phyloP scores from a whole-genome alignment of 2,797 vertebrate species.

The Salarias fasciatus region DNA sequence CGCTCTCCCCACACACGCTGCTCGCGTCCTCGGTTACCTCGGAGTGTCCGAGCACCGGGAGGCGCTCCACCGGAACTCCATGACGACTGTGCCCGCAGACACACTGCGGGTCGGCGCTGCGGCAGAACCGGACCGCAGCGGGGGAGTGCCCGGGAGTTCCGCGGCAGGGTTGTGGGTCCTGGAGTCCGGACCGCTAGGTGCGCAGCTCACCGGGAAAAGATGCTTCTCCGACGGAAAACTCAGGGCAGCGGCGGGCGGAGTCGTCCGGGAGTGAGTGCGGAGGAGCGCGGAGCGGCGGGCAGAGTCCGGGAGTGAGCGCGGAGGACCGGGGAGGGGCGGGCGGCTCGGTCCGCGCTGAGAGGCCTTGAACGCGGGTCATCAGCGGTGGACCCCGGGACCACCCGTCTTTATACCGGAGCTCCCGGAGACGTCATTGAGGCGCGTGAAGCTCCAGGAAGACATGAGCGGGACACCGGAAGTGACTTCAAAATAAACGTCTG shows the following conservation, averaged over 20 bases:
- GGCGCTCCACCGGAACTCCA: constrained; percentile 36
- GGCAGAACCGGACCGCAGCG: neutral
- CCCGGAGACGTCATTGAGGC: constrained; percentile 29
- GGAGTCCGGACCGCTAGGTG: constrained; percentile 11
- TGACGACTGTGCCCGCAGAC: constrained; percentile 12
- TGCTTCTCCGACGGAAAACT: neutral
- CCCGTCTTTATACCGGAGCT: constrained; percentile 41
- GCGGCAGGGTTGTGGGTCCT: neutral
- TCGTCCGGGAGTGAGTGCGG: too few relatives aligned
- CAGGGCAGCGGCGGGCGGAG: accelerated
- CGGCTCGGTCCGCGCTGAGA: neutral
- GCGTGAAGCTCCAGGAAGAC: neutral
- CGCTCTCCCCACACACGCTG: constrained; percentile 2
- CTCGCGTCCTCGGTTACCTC: constrained; percentile 51
- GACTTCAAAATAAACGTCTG: constrained; percentile 56
- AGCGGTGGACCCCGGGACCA: neutral
- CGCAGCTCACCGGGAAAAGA: constrained; percentile 5
- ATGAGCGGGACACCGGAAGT: neutral
- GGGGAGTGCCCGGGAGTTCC: constrained; percentile 10
- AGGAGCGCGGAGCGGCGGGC: too few relatives aligned
- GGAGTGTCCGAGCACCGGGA: constrained; percentile 25
- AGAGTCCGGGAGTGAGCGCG: too few relatives aligned
- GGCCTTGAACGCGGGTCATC: neutral
- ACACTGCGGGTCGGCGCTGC: neutral
- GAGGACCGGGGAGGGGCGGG: too few relatives aligned